A percentile compares a stretch with the other conserved stretches of the same genome.
Evolutionary conservation across 2,113 vertebrate genomes (phyloP).

Genomic region (Herpetotheres cachinnans): DNA sequence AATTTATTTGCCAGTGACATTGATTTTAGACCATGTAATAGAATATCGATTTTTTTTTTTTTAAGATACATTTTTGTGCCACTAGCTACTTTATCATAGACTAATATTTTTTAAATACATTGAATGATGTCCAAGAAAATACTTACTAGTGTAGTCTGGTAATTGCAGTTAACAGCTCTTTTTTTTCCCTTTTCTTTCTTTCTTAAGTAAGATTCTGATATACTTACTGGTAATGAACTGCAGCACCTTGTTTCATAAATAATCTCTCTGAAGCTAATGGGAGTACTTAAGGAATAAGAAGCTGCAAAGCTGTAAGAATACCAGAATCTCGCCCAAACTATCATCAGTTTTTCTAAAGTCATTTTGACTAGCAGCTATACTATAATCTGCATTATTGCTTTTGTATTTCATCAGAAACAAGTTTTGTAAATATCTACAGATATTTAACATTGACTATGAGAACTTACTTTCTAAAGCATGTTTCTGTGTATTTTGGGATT

Average conservation of each 20-base stretch:
- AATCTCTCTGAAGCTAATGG: constrained; percentile 2
- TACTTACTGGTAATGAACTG: constrained; percentile 19
- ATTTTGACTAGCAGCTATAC: not conserved
- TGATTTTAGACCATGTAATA: not conserved
- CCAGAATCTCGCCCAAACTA: constrained; percentile 15
- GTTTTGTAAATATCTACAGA: not conserved
- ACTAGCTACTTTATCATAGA: not conserved
- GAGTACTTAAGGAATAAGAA: not conserved
- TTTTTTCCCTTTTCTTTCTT: not conserved
- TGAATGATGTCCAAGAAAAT: not conserved
- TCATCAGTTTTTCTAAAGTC: not conserved
- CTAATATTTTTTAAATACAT: not conserved
- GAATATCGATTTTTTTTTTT: not conserved
- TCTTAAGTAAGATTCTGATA: constrained; percentile 29
- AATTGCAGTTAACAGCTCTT: not conserved
- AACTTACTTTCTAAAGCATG: not conserved
- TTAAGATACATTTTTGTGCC: not conserved
- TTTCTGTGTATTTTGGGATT: not conserved
- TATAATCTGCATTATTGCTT: not conserved
- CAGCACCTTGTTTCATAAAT: constrained; percentile 28
- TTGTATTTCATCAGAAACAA: not conserved
- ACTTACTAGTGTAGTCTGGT: not conserved
- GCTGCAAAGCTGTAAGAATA: constrained; percentile 25
- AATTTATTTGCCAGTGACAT: not conserved
- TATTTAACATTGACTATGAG: not conserved